Conservation (phyloP, 2,797 vertebrate species). For the Kryptopterus vitreolus region DNA sequence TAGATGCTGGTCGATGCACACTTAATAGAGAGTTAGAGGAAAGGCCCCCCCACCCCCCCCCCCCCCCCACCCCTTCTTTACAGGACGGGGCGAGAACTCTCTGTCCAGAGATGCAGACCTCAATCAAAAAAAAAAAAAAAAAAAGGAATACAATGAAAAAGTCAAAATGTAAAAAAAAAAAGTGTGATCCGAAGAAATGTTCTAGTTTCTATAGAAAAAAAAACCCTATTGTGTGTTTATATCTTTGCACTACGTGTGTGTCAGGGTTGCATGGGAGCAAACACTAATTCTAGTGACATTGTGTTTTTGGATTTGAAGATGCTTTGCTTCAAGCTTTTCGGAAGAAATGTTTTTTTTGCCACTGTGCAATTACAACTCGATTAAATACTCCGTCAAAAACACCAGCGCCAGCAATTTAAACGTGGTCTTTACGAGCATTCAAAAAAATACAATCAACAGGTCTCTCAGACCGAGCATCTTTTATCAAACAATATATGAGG, state of each 20-base stretch:
- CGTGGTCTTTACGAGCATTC: neutral
- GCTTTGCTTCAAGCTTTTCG: conserved; percentile 38
- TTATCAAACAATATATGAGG: neutral
- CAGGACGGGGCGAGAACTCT: conserved; percentile 39
- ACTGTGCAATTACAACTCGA: conserved; percentile 16
- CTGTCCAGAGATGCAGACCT: conserved; percentile 20
- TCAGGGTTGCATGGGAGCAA: conserved; percentile 35
- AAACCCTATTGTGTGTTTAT: conserved; percentile 41
- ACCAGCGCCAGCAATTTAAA: conserved; percentile 16
- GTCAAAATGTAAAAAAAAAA: conserved; percentile 26
- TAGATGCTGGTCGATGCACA: conserved; percentile 32
- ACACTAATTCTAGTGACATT: conserved; percentile 37
- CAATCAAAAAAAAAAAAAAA: conserved; percentile 35
- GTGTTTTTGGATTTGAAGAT: conserved; percentile 50
- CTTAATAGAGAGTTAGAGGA: conserved; percentile 39
- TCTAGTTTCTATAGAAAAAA: conserved; percentile 43
- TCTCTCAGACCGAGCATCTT: conserved; percentile 6
- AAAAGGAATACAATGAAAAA: conserved; percentile 46
- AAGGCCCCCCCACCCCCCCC: conserved; percentile 29
- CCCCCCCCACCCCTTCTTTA: neutral
- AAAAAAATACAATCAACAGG: neutral
- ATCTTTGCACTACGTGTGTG: conserved; percentile 14
- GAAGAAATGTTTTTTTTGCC: conserved; percentile 25
- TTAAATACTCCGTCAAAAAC: conserved; percentile 12
- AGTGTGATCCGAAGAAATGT: conserved; percentile 31